Evolutionary conservation across 92 coral and sea anemone genomes (phyloP).

Genomic region (Epizoanthus scotinus): DNA sequence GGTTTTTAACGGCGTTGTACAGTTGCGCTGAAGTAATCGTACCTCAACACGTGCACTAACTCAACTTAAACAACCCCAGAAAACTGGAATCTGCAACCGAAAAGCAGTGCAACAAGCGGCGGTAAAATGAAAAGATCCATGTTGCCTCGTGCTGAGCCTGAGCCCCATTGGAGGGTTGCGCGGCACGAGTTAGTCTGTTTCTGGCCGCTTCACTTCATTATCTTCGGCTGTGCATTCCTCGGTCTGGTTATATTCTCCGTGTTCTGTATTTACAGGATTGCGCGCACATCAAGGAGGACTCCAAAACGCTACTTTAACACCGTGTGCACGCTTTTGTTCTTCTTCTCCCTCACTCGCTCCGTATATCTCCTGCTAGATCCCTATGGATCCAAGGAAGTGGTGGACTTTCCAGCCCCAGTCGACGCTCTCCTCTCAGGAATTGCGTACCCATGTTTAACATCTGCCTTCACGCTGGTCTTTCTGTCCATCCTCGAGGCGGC

Average conservation of each 20-base stretch:
- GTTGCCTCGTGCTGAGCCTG: conserved; percentile 6
- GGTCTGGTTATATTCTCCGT: conserved; percentile 23
- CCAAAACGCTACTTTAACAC: conserved; percentile 34
- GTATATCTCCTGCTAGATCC: conserved; percentile 28
- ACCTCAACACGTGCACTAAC: not conserved
- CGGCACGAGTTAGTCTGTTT: not conserved
- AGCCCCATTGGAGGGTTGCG: conserved; percentile 24
- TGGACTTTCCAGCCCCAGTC: conserved; percentile 28
- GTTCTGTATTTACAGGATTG: conserved; percentile 12
- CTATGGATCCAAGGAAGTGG: conserved; percentile 22
- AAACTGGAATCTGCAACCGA: not conserved
- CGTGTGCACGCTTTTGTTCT: conserved; percentile 11
- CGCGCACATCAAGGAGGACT: conserved; percentile 16
- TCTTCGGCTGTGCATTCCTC: conserved; percentile 25
- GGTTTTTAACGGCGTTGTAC: no score
- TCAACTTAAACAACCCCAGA: not conserved
- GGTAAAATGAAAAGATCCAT: not conserved
- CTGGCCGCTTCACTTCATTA: conserved; percentile 33
- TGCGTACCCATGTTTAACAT: conserved; percentile 24
- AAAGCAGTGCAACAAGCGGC: not conserved
- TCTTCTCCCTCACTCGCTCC: conserved; percentile 34
- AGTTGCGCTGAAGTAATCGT: no score
- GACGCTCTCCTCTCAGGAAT: conserved; percentile 18
- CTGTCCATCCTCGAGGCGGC: conserved; percentile 33
- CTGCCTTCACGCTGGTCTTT: conserved; percentile 27